Base-by-base conservation (phyloP, 37 sponge, comb jelly and placozoan genomes). In the Geodia barretti region DNA sequence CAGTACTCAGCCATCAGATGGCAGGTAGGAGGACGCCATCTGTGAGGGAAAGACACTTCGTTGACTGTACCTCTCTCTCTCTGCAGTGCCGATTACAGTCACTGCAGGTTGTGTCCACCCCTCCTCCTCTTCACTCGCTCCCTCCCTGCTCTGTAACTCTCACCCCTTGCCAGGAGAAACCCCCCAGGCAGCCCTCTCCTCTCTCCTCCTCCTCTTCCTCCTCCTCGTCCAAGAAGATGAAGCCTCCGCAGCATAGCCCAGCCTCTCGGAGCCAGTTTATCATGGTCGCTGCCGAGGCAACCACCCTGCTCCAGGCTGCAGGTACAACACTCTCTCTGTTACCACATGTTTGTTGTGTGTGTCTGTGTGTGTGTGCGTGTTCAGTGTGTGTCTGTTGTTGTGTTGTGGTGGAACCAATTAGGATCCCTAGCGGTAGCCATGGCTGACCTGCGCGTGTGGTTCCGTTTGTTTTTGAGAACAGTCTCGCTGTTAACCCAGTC, bases 241-340 rank as follows among this genome's bases (percentile, higher is more conserved):
- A 47, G 14, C 54, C 54, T 47, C 65, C 30, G 24, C 65, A 64
- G 29, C 25, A 29, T 19, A 23, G 65, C 30, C 29, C 68, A 30
- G 34, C 68, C 68, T 32, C 68, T 20, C 9, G 33, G 21, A 60
- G 5, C 42, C 70, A 60, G 28, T 26, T 64, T 7, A 62, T 86
- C 39, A 32, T 86, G 70, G 69, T 86, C 17, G 87, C 87, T 42
- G 60, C 68, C 2, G 87, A 86, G 29, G 74, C 87, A 47, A 26
- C 71, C 0, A 47, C 54, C 54, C 75, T 58, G 2, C 74, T 86
- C 0, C 64, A 9, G n/a, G 62, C 28, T 23, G 72, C 81, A 79
- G 68, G 79, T 79, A 67, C 14, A 14, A 14, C 54, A n/a, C n/a
- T n/a, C n/a, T n/a, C n/a, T n/a, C n/a, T n/a, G n/a, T n/a, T n/a